Percentiles rank a stretch among this genome's conserved stretches.
These are phyloP conservation scores for Fregata magnificens DNA, from an alignment of 2,113 vertebrate genomes.

Conservation along the genomic window DNA sequence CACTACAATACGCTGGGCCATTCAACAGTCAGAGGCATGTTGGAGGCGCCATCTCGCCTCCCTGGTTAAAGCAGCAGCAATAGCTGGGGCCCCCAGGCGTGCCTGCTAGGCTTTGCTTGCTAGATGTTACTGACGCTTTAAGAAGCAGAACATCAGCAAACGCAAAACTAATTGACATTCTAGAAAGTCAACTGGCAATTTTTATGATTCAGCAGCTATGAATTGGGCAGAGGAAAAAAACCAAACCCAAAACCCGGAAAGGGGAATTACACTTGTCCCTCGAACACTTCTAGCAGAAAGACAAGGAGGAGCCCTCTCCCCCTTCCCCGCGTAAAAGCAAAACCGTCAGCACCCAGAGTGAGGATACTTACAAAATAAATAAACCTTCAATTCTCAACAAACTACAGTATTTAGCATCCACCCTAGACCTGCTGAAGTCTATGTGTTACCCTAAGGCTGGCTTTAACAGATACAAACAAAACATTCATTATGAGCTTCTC, in stretches of 20 bases:
- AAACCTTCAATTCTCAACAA: constrained; percentile 50
- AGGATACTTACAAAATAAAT: constrained; percentile 60
- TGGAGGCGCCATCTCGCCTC: constrained; percentile 3
- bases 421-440: constrained; percentile 61
- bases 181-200: constrained; percentile 49
- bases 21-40: background rate
- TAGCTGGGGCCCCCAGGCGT: background rate
- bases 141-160: constrained; percentile 54
- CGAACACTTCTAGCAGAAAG: constrained; percentile 34
- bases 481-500: constrained; percentile 75
- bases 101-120: constrained; percentile 22
- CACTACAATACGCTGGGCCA: constrained; percentile 49
- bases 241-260: background rate
- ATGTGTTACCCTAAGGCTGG: constrained; percentile 70
- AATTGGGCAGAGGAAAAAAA: constrained; percentile 52
- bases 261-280: constrained; percentile 14
- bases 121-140: constrained; percentile 45
- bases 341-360: background rate
- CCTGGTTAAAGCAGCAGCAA: constrained; percentile 17
- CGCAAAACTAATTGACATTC: constrained; percentile 38
- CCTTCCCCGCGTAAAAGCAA: background rate
- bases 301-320: constrained; percentile 29
- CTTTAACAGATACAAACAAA: constrained; percentile 68
- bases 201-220: constrained; percentile 51
- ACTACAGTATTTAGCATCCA: constrained; percentile 49